These are phyloP conservation scores for Lagopus leucura DNA, from an alignment of 2,113 vertebrate genomes.

Conservation along the genomic window DNA sequence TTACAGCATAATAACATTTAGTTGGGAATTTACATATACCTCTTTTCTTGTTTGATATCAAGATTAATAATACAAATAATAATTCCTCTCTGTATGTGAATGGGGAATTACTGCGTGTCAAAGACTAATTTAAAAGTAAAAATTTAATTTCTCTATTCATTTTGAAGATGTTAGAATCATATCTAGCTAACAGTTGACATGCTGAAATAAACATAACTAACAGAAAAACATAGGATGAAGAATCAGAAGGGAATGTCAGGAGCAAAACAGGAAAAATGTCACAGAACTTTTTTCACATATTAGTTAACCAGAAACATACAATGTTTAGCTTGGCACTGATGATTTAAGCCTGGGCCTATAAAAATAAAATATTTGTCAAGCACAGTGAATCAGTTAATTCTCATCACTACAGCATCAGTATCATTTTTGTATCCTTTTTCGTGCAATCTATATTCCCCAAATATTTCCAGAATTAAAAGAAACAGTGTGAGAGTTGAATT, in stretches of 20 bases:
- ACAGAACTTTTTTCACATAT: conserved; percentile 7
- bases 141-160: background rate
- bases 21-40: background rate
- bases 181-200: background rate
- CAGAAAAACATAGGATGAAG: background rate
- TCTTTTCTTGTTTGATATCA: background rate
- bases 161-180: background rate
- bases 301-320: conserved; percentile 45
- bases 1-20: background rate
- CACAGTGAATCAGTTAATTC: background rate
- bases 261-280: conserved; percentile 29
- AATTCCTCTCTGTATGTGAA: background rate
- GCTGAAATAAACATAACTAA: background rate
- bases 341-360: conserved; percentile 52
- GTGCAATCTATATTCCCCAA: background rate
- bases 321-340: conserved; percentile 38
- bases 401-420: background rate
- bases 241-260: conserved; percentile 11
- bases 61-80: background rate
- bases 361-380: conserved; percentile 38
- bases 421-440: background rate
- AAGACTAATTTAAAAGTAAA: background rate
- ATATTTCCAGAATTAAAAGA: background rate
- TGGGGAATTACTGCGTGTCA: background rate
- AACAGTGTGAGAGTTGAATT: background rate